Evolutionary conservation across 2,888 invertebrate species (phyloP), one percentile per base, ranked within the genome.

Genomic region (Tyria jacobaeae): DNA sequence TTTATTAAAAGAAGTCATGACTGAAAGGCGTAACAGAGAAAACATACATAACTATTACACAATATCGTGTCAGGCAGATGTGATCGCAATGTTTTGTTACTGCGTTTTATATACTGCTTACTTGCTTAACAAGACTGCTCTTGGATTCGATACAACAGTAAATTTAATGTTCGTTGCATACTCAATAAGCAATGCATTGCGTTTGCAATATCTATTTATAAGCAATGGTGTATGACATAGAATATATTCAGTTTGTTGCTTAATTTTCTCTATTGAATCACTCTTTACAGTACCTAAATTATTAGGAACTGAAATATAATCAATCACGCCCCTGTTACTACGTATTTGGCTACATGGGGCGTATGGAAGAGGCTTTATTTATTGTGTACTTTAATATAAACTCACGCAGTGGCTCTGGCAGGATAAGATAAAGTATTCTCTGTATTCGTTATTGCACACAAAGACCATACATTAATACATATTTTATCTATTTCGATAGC

Each of bases 11-110:
- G 35, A 54, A 68, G 65, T 68, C 68, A 73, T 73, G 66, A 67
- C 71, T 64, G 71, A 75, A 74, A 60, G 47, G 41, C 57, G 55
- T 64, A 66, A 70, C 73, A 75, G 65, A 66, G 76, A 79, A 77
- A 79, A 73, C 63, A 66, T 48, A 68, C 48, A 65, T 27, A 7
- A 27, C 1, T 41, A 25, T 82, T 78, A 70, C 64, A 66, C 75
- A 77, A 77, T 31, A 39, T 6, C 59, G 4, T 34, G 52, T 24
- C 39, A 54, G 35, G 58, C 64, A 57, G 34, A 70, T 50, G 37
- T 47, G n/a, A 27, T n/a, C 14, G 21, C 17, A 41, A 17, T 54
- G 41, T 4, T 54, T 54, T 54, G 39, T 54, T 54, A 27, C 27
- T 25, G n/a, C 39, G 39, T n/a, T n/a, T n/a, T n/a, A 41, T n/a